These are phyloP conservation scores for Aspiorhynchus laticeps DNA, from an alignment of 2,113 vertebrate species.

Conservation along the genomic window DNA sequence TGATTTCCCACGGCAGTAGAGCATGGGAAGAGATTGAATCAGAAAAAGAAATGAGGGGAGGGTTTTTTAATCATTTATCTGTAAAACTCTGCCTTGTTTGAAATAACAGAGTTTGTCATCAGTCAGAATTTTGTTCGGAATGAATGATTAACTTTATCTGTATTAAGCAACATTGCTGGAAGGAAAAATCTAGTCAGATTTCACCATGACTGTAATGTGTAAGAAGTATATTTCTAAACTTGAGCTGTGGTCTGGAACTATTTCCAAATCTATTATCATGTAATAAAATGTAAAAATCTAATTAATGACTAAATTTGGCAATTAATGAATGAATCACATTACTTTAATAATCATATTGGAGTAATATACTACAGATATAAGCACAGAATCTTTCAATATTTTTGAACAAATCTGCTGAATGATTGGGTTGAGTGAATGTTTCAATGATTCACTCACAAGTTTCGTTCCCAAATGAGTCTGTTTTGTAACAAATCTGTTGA, in stretches of 20 bases:
- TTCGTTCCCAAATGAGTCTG: neutral
- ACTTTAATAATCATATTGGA: neutral
- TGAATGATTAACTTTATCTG: neutral
- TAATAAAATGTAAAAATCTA: neutral
- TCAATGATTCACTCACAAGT: neutral
- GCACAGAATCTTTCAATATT: neutral
- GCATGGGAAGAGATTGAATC: neutral
- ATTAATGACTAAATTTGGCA: too few species aligned
- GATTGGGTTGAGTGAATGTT: neutral
- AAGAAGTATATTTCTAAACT: neutral
- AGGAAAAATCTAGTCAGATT: neutral
- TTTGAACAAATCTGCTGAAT: neutral
- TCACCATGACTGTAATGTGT: neutral
- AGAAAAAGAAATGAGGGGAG: neutral
- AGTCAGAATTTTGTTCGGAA: neutral
- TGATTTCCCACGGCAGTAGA: conserved; percentile 13
- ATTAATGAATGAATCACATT: neutral
- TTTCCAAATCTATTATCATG: neutral
- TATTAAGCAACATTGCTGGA: neutral
- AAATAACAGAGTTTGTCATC: neutral
- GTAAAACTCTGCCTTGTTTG: neutral
- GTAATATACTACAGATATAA: neutral
- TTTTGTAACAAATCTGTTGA: neutral
- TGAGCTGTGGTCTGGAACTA: neutral
- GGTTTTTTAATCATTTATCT: neutral